Percentiles rank a stretch among this genome's conserved stretches.
Evolutionary conservation across 2,888 invertebrate species (phyloP).

Genomic region (Scaptomyza parva): DNA sequence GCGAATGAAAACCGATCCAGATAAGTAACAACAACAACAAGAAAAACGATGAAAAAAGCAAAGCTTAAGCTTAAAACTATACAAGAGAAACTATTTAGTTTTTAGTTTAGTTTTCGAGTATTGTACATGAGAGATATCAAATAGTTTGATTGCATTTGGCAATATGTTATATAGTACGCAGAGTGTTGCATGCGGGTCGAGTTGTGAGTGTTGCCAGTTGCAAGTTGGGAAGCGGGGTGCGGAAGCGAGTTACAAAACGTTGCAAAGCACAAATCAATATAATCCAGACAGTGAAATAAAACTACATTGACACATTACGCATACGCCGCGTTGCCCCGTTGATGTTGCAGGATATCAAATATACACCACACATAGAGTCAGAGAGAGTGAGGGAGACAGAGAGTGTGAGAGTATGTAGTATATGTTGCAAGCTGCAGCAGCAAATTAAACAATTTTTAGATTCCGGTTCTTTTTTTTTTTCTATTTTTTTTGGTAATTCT

Average conservation of each 20-base stretch:
- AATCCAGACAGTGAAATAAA: slow-evolving; percentile 75
- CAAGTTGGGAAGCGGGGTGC: slow-evolving; percentile 18
- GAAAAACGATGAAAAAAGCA: no score
- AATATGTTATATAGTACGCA: no score
- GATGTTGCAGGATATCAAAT: slow-evolving; percentile 38
- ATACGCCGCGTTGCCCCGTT: slow-evolving; percentile 61
- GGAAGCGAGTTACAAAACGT: background rate
- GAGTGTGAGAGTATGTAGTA: background rate
- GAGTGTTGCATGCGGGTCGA: background rate
- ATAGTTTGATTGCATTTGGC: slow-evolving; percentile 38
- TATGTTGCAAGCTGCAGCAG: slow-evolving; percentile 37
- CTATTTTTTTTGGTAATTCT: slow-evolving; percentile 14
- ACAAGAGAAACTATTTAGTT: no score
- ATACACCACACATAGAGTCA: slow-evolving; percentile 5
- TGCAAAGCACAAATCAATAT: slow-evolving; percentile 70
- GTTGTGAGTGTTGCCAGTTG: no score
- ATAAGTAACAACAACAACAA: no score
- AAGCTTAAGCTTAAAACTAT: no score
- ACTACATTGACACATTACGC: slow-evolving; percentile 69
- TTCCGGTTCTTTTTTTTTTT: slow-evolving; percentile 26
- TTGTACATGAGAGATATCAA: no score
- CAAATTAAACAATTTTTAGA: slow-evolving; percentile 81
- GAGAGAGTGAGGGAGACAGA: slow-evolving; percentile 3
- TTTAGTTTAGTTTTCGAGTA: no score
- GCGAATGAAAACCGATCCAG: no score